These are phyloP conservation scores for Drosophila percnosoma DNA, from an alignment of 2,888 invertebrate species.

Conservation along the genomic window DNA sequence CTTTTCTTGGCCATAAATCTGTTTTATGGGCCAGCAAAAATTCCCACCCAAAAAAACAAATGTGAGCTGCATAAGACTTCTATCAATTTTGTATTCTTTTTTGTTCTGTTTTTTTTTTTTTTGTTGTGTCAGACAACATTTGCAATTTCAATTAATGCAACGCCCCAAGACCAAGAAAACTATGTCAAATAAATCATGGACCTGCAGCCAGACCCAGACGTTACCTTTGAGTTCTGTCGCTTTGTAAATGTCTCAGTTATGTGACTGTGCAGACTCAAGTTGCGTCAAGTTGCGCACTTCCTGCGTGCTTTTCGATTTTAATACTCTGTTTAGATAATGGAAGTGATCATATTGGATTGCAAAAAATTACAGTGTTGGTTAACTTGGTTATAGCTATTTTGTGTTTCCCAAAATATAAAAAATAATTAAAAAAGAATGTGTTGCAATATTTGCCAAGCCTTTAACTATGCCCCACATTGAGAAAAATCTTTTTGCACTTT, in stretches of 20 bases:
- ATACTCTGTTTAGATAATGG: not conserved
- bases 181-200: conserved; percentile 83
- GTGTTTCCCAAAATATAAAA: not conserved
- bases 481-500: not conserved
- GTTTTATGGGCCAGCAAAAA: conserved; percentile 63
- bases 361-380: not conserved
- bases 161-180: conserved; percentile 69
- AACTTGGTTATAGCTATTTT: not conserved
- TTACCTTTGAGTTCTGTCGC: conserved; percentile 26
- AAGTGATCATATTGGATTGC: not conserved
- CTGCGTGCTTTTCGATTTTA: conserved; percentile 36
- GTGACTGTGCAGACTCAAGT: conserved; percentile 39
- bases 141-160: conserved; percentile 82
- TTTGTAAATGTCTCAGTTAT: conserved; percentile 53
- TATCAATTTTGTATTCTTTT: conserved; percentile 59
- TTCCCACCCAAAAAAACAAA: conserved; percentile 59
- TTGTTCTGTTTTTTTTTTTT: not conserved
- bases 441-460: not conserved
- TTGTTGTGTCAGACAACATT: conserved; percentile 57
- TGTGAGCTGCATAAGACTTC: conserved; percentile 74
- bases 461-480: not conserved
- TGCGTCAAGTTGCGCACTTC: conserved; percentile 63
- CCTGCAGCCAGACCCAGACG: conserved; percentile 16
- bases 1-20: conserved; percentile 74
- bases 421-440: accelerated